A percentile compares a stretch with the other conserved stretches of the same genome.
Conservation (phyloP, 2,888 invertebrate species). For the Drosophila demipolita region DNA sequence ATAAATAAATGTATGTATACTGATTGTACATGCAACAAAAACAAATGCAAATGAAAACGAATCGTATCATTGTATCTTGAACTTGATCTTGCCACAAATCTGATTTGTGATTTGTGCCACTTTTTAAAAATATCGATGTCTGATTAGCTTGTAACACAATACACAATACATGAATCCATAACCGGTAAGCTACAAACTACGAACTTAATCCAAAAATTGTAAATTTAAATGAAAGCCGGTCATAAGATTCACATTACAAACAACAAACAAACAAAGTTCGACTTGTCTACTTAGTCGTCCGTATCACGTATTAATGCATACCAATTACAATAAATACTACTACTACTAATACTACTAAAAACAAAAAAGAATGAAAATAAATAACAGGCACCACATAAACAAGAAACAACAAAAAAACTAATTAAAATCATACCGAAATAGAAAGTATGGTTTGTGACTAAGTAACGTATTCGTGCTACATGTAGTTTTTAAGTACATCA, state of each 20-base stretch:
- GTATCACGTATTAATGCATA: conserved; percentile 62
- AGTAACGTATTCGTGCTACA: conserved; percentile 44
- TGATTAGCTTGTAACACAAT: conserved; percentile 74
- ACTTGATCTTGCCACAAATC: conserved; percentile 79
- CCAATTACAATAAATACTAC: conserved; percentile 67
- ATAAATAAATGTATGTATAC: conserved; percentile 45
- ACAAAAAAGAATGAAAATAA: conserved; percentile 46
- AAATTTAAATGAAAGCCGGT: conserved; percentile 48
- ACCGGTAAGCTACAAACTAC: conserved; percentile 51
- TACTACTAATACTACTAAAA: conserved; percentile 61
- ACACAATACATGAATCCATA: conserved; percentile 48
- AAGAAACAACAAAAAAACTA: conserved; percentile 20
- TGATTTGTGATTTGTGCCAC: conserved; percentile 81
- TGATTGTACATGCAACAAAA: conserved; percentile 44
- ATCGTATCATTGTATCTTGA: conserved; percentile 80
- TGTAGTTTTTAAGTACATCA: conserved; percentile 60
- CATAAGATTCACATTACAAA: conserved; percentile 45
- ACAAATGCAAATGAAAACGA: conserved; percentile 55
- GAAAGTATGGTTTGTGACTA: conserved; percentile 44
- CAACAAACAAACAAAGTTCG: conserved; percentile 30
- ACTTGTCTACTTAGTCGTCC: conserved; percentile 46
- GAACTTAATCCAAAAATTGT: conserved; percentile 71
- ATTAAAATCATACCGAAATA: conserved; percentile 15
- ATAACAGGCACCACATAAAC: conserved; percentile 24
- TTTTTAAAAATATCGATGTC: conserved; percentile 77